Base-by-base conservation (phyloP, 2,797 vertebrate species). In the Micromesistius poutassou region DNA sequence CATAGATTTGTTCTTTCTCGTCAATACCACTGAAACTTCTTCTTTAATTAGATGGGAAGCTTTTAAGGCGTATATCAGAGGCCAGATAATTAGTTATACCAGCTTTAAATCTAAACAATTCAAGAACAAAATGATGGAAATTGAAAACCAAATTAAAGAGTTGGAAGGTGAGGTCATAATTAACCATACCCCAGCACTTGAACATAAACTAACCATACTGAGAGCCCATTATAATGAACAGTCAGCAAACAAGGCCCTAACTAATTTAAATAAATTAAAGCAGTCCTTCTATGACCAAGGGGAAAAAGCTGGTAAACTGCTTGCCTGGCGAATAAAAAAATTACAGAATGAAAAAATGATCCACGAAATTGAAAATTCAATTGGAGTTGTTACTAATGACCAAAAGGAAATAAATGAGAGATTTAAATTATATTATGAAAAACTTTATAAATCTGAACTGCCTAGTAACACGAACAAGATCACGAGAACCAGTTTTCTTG, bases 31-130 rank as follows among this genome's bases (percentile, higher is more conserved):
- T n/a, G 33, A 79, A 31, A 76, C 74, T 1, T 76, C 66, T n/a
- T 74, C 74, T 8, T 30, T 36, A 12, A 72, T 75, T 28, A 72
- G 74, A 35, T 76, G 74, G 74, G 78, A 79, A 71, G 74, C 78
- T 6, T 76, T 76, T 62, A 76, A 79, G 46, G 42, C 78, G n/a
- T n/a, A n/a, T n/a, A n/a, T n/a, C n/a, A n/a, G n/a, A n/a, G n/a
- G n/a, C n/a, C n/a, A n/a, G n/a, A 72, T 74, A 30, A 78, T 78
- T 38, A 68, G 50, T 30, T 74, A 62, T 30, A 71, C 68, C n/a
- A 71, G 68, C 30, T 31, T 12, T 71, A 71, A 71, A 71, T 71
- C 68, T 30, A 25, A 71, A 28, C 68, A 71, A 30, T 71, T 71
- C 68, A 71, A 71, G 10, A 71, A 30, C n/a, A 71, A 71, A 71